Evolutionary conservation across 2,888 invertebrate genomes (phyloP), one percentile per base, ranked within the genome.

Genomic region (Ichneumon xanthorius): DNA sequence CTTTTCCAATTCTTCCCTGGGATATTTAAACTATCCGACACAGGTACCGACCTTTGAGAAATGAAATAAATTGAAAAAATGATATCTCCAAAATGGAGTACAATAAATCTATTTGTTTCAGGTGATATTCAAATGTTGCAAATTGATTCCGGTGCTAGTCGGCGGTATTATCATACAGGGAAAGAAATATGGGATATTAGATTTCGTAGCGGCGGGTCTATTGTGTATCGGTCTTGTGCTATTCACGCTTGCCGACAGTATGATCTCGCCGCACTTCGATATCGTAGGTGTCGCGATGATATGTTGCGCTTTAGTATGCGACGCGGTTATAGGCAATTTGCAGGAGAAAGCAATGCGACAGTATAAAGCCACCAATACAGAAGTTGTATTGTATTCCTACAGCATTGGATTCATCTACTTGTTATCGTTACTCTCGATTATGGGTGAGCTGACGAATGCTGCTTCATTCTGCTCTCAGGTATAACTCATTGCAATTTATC

Each of bases 91-190:
- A 61, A 26, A 79, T 79, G 33, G 33, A 33, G 6, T 76, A 37
- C 40, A 68, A 58, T 63, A 14, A 16, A 30, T 55, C 37, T 37
- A 61, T 85, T 7, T 75, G 48, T 73, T 88, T 5, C 90, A 94
- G 93, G 97, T 99, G 61, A 99, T 99, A 90, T 99, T 99, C 93
- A 99, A 99, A 94, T 99, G 99, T 93, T 99, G 99, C 94, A 99
- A 99, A 94, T 95, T 99, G 0, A 98, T 99, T 90, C 99, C 99
- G 0, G 99, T 99, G 0, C 96, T 99, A 93, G 96, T 98, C 86
- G 99, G 99, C 30, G 98, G 99, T 88, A 97, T 99, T 88, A 92
- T 99, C 71, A 99, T 99, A 91, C 97, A 99, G 94, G 97, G 97
- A 80, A 99, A 99, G 94, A 96, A 96, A 88, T 98, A 98, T 94